Conservation (phyloP, 2,797 vertebrate species). For the Sylvilagus floridanus region DNA sequence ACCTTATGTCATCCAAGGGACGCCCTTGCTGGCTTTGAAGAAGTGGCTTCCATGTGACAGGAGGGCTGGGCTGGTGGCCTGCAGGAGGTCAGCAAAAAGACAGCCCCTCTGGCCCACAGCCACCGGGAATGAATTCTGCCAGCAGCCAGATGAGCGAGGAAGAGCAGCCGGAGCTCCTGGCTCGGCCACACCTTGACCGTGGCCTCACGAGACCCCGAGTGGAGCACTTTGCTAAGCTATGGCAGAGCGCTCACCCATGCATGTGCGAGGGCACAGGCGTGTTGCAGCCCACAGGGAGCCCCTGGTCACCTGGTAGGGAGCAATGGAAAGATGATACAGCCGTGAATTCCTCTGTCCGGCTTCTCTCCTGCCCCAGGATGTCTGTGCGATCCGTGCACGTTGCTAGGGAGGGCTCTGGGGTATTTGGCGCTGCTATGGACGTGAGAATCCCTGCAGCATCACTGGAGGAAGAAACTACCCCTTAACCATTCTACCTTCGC, state of each 20-base stretch:
- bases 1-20: not conserved
- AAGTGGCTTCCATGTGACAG: not conserved
- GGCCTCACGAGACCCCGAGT: not conserved
- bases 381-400: not conserved
- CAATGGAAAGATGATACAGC: not conserved
- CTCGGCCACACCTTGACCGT: not conserved
- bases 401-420: not conserved
- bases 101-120: not conserved
- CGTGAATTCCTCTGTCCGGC: not conserved
- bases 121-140: not conserved
- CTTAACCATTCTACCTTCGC: not conserved
- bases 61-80: not conserved
- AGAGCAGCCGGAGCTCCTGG: not conserved
- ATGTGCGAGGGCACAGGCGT: fast-evolving
- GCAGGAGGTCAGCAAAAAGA: not conserved
- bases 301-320: not conserved
- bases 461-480: not conserved
- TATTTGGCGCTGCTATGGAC: not conserved
- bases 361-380: not conserved
- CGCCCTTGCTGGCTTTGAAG: not conserved
- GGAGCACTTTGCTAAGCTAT: not conserved
- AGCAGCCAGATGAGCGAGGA: not conserved
- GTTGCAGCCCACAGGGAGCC: not conserved
- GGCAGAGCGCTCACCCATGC: too few species aligned
- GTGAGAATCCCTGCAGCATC: not conserved